phyloP scores from a whole-genome alignment of 2,888 invertebrate genomes.

The Dryomyza anilis region DNA sequence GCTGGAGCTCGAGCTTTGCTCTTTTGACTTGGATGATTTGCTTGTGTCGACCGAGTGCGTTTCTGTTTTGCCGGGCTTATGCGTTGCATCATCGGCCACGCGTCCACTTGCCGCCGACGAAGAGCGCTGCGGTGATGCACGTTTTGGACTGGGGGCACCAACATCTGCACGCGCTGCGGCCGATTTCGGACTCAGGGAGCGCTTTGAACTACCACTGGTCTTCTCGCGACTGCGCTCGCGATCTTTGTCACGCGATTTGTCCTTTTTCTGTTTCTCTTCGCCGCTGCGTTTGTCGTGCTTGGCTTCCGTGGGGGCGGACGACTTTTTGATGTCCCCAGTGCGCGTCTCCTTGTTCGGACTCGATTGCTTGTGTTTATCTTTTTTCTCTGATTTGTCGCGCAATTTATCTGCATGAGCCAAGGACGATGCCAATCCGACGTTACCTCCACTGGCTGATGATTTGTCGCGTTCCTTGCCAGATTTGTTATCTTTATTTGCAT shows the following conservation, averaged over 20 bases:
- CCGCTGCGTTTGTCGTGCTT: conserved; percentile 63
- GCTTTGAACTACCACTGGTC: conserved; percentile 36
- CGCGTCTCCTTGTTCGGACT: conserved; percentile 66
- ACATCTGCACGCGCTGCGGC: conserved; percentile 30
- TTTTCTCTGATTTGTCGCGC: conserved; percentile 66
- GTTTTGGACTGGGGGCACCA: conserved; percentile 42
- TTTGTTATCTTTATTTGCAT: conserved; percentile 47
- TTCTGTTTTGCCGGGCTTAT: conserved; percentile 39
- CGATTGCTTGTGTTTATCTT: conserved; percentile 62
- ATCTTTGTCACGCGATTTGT: conserved; percentile 65
- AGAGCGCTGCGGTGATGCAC: conserved; percentile 40
- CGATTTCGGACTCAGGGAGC: conserved; percentile 44
- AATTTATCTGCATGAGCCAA: conserved; percentile 45
- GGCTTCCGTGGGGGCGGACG: conserved; percentile 57
- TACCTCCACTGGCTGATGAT: conserved; percentile 29
- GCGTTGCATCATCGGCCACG: conserved; percentile 39
- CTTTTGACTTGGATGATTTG: conserved; percentile 28
- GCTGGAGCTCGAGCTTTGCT: conserved; percentile 48
- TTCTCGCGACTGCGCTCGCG: conserved; percentile 60
- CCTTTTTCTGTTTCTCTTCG: conserved; percentile 61
- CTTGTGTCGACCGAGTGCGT: too few relatives aligned
- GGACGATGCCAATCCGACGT: too few relatives aligned
- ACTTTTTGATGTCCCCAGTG: conserved; percentile 55
- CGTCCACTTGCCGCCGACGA: conserved; percentile 50
- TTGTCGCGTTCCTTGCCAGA: conserved; percentile 54